A percentile compares a stretch with the other conserved stretches of the same genome.
These are phyloP conservation scores for Paguma larvata DNA, from an alignment of 2,797 vertebrate genomes.

Conservation along the genomic window DNA sequence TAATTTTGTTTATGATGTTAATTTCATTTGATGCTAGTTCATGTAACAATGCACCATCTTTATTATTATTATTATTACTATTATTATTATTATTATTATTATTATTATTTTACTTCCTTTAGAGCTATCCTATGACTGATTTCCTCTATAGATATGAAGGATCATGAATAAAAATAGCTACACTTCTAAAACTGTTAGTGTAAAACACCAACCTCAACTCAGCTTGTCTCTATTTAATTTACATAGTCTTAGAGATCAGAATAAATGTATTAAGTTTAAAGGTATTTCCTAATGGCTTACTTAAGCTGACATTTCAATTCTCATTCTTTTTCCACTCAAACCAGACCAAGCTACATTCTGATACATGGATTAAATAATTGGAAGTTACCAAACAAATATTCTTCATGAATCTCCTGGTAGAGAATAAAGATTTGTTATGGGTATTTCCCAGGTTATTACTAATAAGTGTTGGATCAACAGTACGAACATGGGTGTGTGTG, in stretches of 20 bases:
- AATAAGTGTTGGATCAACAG: not conserved
- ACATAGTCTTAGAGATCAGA: not conserved
- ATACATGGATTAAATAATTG: not conserved
- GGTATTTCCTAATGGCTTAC: not conserved
- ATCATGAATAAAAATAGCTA: not conserved
- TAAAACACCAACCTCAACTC: not conserved
- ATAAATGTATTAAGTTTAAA: not conserved
- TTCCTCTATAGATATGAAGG: not conserved
- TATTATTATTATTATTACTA: not conserved
- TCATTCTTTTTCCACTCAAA: constrained; percentile 5
- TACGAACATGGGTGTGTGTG: not conserved
- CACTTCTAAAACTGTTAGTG: not conserved
- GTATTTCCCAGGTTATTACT: not conserved
- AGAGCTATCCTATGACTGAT: not conserved
- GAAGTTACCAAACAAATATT: not conserved
- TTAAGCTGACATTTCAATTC: not conserved
- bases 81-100: not conserved
- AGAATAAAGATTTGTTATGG: not conserved
- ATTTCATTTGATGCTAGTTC: not conserved
- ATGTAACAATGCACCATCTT: not conserved
- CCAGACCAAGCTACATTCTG: not conserved
- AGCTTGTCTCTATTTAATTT: not conserved
- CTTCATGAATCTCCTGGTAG: not conserved
- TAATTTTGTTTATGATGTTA: not conserved
- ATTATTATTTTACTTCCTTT: not conserved